Evolutionary conservation across 2,113 vertebrate genomes (phyloP), one percentile per base, ranked within the genome.

Genomic region (Eonycteris spelaea): DNA sequence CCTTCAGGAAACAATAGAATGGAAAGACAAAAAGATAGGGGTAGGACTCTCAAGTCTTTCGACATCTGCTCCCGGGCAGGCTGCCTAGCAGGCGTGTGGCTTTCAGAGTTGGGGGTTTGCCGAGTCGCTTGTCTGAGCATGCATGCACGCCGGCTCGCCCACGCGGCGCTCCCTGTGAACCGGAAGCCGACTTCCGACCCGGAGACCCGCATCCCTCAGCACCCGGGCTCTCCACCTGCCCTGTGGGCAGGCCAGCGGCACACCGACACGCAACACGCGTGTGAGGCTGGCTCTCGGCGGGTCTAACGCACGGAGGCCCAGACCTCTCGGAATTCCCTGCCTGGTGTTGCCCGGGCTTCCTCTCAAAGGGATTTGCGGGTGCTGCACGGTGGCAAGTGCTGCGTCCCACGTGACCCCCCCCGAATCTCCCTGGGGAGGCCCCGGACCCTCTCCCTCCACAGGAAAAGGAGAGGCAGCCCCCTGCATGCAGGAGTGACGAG

Each of bases 21-120:
- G 99, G 99, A 99, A 99, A 98, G 99, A 99, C 98, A 99, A 99
- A 98, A 99, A 99, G 98, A 99, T 99, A 99, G 98, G 98, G 98
- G 99, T 99, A 99, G 98, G 99, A 95, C 11, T 90, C 77, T 18
- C 24, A 1, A 22, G 83, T 12, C 86, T 96, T 57, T 55, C 71
- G 30, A 51, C 89, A 3, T 30, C 33, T 68, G 21, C 55, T 73
- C 86, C 4, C 6, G 89, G 95, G 53, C 38, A 2, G 43, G 70
- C 59, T 55, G 9, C 1, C 68, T 59, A 43, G 57, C 73, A 83
- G 30, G 45, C 1, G 4, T 4, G 1, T 3, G 1, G 5, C 26
- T 38, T 40, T 0, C 18, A 16, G 35, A 61, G 33, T 2, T 45
- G 45, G 4, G 13, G 78, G 67, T 84, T n/a, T 79, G 74, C 86